Conservation (phyloP, 2,113 vertebrate genomes). For the Triplophysa dalaica region DNA sequence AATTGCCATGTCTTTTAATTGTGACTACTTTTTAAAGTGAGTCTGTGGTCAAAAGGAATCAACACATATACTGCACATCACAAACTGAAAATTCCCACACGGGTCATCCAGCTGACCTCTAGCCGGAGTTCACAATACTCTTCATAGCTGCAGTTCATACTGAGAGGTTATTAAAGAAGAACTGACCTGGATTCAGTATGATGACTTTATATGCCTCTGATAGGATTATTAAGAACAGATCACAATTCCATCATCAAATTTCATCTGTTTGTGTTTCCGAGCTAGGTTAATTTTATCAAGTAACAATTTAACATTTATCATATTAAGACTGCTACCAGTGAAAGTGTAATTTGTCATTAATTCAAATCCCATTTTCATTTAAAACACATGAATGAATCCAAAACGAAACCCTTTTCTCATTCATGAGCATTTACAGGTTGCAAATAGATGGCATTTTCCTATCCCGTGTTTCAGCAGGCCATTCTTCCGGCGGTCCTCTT, state of each 20-base stretch:
- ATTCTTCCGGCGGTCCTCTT: constrained; percentile 33
- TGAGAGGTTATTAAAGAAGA: constrained; percentile 7
- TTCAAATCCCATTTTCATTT: background rate
- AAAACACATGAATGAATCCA: constrained; percentile 2
- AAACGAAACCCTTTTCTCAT: background rate
- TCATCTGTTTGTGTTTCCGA: background rate
- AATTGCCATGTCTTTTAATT: no score
- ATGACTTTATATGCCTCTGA: background rate
- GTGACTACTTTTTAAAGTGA: no score
- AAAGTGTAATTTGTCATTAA: background rate
- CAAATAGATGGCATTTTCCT: background rate
- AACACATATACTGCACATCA: background rate
- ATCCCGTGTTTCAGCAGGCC: constrained; percentile 44
- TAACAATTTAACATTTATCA: no score
- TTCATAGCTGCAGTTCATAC: background rate
- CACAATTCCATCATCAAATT: background rate
- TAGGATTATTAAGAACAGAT: background rate
- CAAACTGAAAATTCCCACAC: background rate
- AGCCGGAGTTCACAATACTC: background rate
- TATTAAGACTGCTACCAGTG: background rate
- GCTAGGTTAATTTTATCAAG: no score
- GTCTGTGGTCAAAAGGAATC: background rate
- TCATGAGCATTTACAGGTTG: background rate
- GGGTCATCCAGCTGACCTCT: background rate
- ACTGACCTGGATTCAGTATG: constrained; percentile 2